Evolutionary conservation across 2,113 vertebrate genomes (phyloP), one percentile per base, ranked within the genome.

Genomic region (Pseudorhombus dupliciocellatus): DNA sequence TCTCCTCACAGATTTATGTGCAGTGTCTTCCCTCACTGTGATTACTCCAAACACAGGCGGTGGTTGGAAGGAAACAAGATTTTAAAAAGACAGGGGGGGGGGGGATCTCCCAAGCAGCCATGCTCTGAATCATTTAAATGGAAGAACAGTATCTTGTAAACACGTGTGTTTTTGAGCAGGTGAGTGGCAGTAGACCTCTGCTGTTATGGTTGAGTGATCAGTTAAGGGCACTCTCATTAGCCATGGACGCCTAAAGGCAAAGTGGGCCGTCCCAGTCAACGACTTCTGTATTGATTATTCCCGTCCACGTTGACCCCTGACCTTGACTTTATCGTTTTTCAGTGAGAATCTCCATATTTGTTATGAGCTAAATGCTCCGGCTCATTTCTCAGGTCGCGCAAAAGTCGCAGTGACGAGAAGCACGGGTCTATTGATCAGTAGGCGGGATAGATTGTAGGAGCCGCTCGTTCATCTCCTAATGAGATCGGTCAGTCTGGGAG

Each of bases 241-340:
- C 55, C 25, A 28, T 2, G 4, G 52, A 24, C 20, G 24, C 77
- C 54, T 60, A 28, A 56, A 65, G 61, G 73, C 42, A 10, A 68
- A 77, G 15, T 60, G 56, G 62, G 67, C 51, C 22, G 60, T 73
- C 25, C 46, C 24, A 22, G 15, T 58, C 56, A 52, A 42, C 50
- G 52, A 57, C 26, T 52, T 53, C 46, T 46, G 70, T 1, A 71
- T 77, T 63, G 69, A 85, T 82, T 79, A 11, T 74, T 74, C 31
- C 51, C 52, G 44, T 76, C 46, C 40, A 21, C 25, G 68, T 77
- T 86, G 77, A 84, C 66, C 75, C 51, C 59, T 85, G 70, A 84
- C 80, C 77, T 20, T 83, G 77, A 50, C 66, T 72, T 73, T 18
- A 63, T 68, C 30, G 53, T 56, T 71, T 52, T 67, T 44, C 58